Base-by-base conservation (phyloP, 2,797 vertebrate species). In the Lepilemur ruficaudatus region DNA sequence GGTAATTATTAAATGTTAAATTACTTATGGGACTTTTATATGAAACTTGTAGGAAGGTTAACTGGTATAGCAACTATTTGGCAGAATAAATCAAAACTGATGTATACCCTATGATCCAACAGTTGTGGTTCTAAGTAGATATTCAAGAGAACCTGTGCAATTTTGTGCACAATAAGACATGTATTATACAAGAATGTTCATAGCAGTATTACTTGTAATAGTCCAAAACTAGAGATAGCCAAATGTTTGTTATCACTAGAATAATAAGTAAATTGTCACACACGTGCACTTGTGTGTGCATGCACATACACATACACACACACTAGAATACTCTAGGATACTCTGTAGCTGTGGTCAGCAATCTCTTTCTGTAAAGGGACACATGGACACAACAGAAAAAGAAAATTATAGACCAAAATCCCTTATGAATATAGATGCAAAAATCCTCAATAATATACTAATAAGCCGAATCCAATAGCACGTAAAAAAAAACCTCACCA, bases 1-100 rank as follows among this genome's bases (percentile, higher is more conserved):
- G 52, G 52, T 95, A 88, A 97, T 90, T 93, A 72, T 38, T 11
- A 13, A 50, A 23, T 69, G 38, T 52, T 93, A 86, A 85, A 79
- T 93, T 80, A 90, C 85, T 96, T 84, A 57, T 88, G 87, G 63
- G n/a, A 32, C 41, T 93, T 72, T 65, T 3, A 35, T 43, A 35
- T 52, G 67, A 13, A 75, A 57, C n/a, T 59, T 22, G 41, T 65
- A 48, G 67, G 59, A 89, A 17, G 35, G 7, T 46, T 73, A 70
- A 85, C 30, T 92, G 35, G 32, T 81, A 28, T 18, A 92, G n/a
- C 3, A 0, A 78, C 52, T 57, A 75, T 52, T 88, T 89, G 50
- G 25, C 22, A 59, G 48, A 80, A 76, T 90, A 65, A 88, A 38
- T 90, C 69, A 61, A 92, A 94, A n/a, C 38, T 81, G 23, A 81